phyloP scores from a whole-genome alignment of 2,113 vertebrate genomes.

The Pardalotus punctatus region DNA sequence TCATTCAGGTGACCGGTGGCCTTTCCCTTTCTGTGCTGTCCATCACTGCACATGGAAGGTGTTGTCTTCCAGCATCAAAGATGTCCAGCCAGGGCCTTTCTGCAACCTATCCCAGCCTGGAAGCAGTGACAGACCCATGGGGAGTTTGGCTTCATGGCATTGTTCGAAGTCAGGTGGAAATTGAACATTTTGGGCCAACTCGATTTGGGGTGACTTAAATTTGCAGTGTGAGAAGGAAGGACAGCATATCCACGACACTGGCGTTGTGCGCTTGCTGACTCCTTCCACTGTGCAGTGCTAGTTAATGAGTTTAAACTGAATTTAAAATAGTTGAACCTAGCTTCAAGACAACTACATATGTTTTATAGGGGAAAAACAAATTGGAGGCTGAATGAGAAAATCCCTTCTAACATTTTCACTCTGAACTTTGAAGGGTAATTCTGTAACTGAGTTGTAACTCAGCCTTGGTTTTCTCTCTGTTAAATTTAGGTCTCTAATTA shows the following conservation, averaged over 20 bases:
- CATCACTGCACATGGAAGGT: no score
- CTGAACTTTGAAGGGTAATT: neutral
- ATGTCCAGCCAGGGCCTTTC: neutral
- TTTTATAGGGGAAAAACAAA: neutral
- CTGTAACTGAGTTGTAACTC: neutral
- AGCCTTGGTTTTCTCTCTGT: neutral
- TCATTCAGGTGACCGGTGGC: neutral
- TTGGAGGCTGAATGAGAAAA: neutral
- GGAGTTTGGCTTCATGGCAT: neutral
- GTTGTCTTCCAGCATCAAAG: neutral
- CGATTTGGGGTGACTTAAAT: neutral
- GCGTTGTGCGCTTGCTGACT: neutral
- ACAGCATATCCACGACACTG: neutral
- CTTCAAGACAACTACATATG: neutral
- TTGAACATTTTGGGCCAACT: neutral
- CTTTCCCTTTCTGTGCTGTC: neutral
- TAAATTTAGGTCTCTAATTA: neutral
- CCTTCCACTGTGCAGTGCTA: neutral
- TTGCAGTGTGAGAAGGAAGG: neutral
- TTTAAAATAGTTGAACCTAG: neutral
- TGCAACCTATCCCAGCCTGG: neutral
- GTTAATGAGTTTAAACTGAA: neutral
- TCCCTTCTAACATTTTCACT: neutral
- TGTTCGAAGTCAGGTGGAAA: neutral
- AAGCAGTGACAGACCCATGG: neutral